Conservation (phyloP, 2,888 invertebrate species). For the Melanophora roralis region DNA sequence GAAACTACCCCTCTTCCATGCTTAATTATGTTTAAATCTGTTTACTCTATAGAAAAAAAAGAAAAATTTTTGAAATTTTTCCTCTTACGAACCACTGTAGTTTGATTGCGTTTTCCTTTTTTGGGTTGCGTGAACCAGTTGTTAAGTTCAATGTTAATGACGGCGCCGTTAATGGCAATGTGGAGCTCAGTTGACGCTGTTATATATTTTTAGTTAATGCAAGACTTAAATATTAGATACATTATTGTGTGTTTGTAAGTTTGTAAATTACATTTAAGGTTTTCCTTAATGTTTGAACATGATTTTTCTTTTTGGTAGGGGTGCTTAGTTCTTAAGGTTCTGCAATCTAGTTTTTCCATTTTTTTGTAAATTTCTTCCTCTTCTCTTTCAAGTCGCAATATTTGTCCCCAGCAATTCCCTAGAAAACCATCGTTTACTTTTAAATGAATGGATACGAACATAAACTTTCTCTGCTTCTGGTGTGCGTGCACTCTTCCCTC, state of each 20-base stretch:
- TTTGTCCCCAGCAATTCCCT: slow-evolving; percentile 1
- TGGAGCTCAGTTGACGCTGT: background rate
- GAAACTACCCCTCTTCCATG: too few species aligned
- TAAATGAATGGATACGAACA: slow-evolving; percentile 1
- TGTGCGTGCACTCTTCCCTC: slow-evolving; percentile 47
- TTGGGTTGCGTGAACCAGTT: slow-evolving; percentile 65
- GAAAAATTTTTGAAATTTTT: too few species aligned
- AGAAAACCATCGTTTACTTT: slow-evolving; percentile 16
- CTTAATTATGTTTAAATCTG: too few species aligned
- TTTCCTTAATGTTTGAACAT: slow-evolving; percentile 1
- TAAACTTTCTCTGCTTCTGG: slow-evolving; percentile 7
- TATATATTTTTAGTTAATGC: slow-evolving; percentile 46
- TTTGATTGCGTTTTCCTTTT: slow-evolving; percentile 65
- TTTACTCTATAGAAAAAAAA: too few species aligned
- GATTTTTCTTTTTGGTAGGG: slow-evolving; percentile 13
- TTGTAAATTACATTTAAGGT: background rate
- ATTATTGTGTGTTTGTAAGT: background rate
- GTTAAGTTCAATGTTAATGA: slow-evolving; percentile 61
- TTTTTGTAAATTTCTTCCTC: slow-evolving; percentile 44
- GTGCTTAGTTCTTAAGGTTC: slow-evolving; percentile 38
- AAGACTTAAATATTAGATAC: slow-evolving; percentile 20
- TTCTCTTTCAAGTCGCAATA: slow-evolving; percentile 4
- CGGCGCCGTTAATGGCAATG: background rate
- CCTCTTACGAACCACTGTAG: too few species aligned
- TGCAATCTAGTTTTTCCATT: slow-evolving; percentile 30